Evolutionary conservation across 23 tunicate genomes (phyloP).

Genomic region (Halocynthia roretzi): DNA sequence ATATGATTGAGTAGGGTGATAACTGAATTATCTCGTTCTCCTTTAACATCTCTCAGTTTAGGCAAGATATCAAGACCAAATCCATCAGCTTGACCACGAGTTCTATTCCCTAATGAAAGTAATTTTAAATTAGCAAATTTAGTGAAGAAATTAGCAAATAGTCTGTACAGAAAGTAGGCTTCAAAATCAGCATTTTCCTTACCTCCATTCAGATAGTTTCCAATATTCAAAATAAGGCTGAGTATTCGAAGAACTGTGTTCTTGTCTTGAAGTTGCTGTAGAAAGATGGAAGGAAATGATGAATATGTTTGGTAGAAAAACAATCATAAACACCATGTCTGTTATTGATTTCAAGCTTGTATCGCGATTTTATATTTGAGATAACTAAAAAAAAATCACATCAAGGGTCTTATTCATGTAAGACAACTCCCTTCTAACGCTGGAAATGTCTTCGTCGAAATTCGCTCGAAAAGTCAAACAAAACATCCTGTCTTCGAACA

Average conservation of each 20-base stretch:
- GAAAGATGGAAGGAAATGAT: neutral
- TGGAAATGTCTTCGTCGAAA: constrained; percentile 29
- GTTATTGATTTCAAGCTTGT: neutral
- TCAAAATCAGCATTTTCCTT: neutral
- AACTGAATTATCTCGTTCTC: constrained; percentile 4
- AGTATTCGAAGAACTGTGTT: constrained; percentile 22
- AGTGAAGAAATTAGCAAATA: too few species aligned
- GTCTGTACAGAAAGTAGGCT: neutral
- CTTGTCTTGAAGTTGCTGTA: constrained; percentile 21
- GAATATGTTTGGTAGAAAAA: too few species aligned
- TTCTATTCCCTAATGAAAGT: constrained; percentile 29
- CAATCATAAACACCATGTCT: too few species aligned
- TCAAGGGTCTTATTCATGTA: constrained; percentile 34
- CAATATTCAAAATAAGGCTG: constrained; percentile 22
- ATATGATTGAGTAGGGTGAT: constrained; percentile 36
- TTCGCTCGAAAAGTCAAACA: constrained; percentile 52
- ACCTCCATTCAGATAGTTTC: constrained; percentile 45
- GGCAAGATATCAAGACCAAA: constrained; percentile 47
- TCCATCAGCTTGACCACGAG: constrained; percentile 58
- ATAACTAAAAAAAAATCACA: neutral
- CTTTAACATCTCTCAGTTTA: constrained; percentile 57
- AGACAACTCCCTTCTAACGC: constrained; percentile 14
- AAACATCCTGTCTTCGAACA: constrained; percentile 44
- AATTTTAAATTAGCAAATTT: neutral
- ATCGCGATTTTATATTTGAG: neutral